Conservation (phyloP, 2,797 vertebrate genomes). For the Enteromius viviparus region DNA sequence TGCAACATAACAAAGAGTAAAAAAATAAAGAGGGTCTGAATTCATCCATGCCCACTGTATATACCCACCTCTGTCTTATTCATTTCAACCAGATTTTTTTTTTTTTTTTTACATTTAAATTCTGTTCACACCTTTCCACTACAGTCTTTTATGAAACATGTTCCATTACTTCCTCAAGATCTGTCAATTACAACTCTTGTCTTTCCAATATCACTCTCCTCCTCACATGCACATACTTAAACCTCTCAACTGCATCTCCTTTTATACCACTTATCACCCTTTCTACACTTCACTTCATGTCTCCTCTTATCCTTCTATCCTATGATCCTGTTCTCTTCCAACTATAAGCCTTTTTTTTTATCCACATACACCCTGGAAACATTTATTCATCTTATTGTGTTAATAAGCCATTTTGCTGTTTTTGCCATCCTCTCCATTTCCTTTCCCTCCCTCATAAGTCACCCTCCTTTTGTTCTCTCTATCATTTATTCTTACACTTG, state of each 20-base stretch:
- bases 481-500: slow-evolving; percentile 31
- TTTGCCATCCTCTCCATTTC: slow-evolving; percentile 1
- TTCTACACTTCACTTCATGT: not conserved
- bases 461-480: slow-evolving; percentile 5
- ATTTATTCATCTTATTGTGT: slow-evolving; percentile 29
- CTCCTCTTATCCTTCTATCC: not conserved
- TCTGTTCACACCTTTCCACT: not conserved
- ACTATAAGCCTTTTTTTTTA: not conserved
- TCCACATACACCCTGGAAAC: not conserved
- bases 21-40: no score
- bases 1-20: no score
- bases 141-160: not conserved
- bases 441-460: not conserved
- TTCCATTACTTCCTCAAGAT: not conserved
- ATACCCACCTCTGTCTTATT: not conserved
- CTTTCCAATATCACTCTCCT: slow-evolving; percentile 19
- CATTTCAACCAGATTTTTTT: not conserved
- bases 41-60: no score
- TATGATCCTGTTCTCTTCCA: not conserved
- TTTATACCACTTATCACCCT: not conserved
- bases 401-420: slow-evolving; percentile 24
- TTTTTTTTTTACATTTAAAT: not conserved
- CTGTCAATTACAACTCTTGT: not conserved
- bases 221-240: not conserved
- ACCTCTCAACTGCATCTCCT: slow-evolving; percentile 4